phyloP scores from a whole-genome alignment of 2,888 invertebrate species.

The Blastobasis lacticolella region DNA sequence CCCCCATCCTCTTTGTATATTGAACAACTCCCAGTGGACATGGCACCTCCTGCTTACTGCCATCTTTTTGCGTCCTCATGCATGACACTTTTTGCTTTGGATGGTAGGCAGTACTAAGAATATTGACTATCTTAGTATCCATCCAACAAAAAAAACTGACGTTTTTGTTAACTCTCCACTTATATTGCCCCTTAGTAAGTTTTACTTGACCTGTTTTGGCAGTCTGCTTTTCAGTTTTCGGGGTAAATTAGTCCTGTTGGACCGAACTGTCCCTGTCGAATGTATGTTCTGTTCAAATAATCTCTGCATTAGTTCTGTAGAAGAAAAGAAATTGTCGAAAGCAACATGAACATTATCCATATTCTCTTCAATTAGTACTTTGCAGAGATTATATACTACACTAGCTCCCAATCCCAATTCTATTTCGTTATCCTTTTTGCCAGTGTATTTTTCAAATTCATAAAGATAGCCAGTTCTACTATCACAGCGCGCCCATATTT shows the following conservation, averaged over 20 bases:
- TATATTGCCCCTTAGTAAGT: constrained; percentile 10
- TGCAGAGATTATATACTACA: constrained; percentile 12
- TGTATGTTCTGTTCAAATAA: constrained; percentile 8
- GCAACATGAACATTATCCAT: constrained; percentile 10
- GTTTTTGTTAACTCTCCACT: constrained; percentile 12
- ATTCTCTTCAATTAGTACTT: constrained; percentile 11
- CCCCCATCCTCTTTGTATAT: constrained; percentile 12
- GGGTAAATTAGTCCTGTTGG: constrained; percentile 9
- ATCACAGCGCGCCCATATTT: constrained; percentile 6
- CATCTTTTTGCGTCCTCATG: constrained; percentile 15
- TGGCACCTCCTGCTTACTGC: constrained; percentile 7
- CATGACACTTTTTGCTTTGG: constrained; percentile 8
- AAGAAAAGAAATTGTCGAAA: constrained; percentile 8
- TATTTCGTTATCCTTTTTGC: constrained; percentile 8
- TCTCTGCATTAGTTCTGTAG: constrained; percentile 6
- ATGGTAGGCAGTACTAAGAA: constrained; percentile 10
- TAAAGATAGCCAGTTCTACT: constrained; percentile 4
- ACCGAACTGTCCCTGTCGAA: constrained; percentile 10
- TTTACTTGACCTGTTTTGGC: constrained; percentile 2
- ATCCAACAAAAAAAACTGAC: constrained; percentile 9
- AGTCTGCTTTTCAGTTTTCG: constrained; percentile 8
- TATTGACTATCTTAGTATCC: constrained; percentile 7
- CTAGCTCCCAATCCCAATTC: constrained; percentile 11
- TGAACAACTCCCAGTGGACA: constrained; percentile 9
- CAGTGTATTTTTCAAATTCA: constrained; percentile 12